phyloP scores from a whole-genome alignment of 2,797 vertebrate genomes.

The Chaunax sp. region DNA sequence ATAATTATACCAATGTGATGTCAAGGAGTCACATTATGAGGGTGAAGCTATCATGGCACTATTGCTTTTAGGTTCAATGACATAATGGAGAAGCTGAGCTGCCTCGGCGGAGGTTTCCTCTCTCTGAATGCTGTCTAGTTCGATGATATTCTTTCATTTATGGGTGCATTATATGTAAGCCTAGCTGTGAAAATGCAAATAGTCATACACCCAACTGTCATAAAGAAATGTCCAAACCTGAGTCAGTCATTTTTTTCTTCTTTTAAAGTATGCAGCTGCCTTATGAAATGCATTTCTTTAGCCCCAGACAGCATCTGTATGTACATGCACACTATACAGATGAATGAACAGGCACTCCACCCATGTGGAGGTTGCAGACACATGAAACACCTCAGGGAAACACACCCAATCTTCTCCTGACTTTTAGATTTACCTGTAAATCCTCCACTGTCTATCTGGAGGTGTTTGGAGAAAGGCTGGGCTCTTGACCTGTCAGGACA shows the following conservation, averaged over 20 bases:
- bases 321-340: constrained; percentile 37
- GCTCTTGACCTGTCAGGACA: constrained; percentile 38
- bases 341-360: constrained; percentile 47
- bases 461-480: constrained; percentile 47
- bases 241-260: constrained; percentile 28
- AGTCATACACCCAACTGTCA: constrained; percentile 20
- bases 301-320: constrained; percentile 54
- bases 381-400: constrained; percentile 62
- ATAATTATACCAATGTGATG: too few relatives aligned
- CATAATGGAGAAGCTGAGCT: too few relatives aligned
- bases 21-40: too few relatives aligned
- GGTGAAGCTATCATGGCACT: too few relatives aligned
- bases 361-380: constrained; percentile 50
- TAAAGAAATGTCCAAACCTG: constrained; percentile 10
- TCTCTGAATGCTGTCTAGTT: too few relatives aligned
- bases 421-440: constrained; percentile 39
- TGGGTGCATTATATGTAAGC: neutral
- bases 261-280: constrained; percentile 23
- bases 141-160: too few relatives aligned
- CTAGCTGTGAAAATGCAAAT: constrained; percentile 14
- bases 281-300: neutral
- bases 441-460: constrained; percentile 11
- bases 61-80: too few relatives aligned
- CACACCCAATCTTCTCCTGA: constrained; percentile 52
- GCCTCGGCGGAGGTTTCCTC: too few relatives aligned